Percentiles rank a stretch among this genome's conserved stretches.
Evolutionary conservation across 1,140 invertebrate genomes (phyloP).

Genomic region (Orius insidiosus): DNA sequence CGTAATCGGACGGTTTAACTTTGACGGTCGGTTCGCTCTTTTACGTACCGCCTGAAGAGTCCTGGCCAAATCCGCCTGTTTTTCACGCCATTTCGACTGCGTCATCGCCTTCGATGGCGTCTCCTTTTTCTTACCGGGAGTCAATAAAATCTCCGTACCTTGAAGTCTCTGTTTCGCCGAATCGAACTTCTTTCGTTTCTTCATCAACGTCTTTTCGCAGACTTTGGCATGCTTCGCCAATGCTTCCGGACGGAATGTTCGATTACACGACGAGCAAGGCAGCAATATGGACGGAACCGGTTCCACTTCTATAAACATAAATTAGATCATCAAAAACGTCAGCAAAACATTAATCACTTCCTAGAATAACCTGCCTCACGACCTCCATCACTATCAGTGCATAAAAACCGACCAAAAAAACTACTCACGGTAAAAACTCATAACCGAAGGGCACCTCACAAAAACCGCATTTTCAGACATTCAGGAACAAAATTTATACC

Average conservation of each 20-base stretch:
- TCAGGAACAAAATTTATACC: too few species aligned
- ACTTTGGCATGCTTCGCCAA: conserved; percentile 57
- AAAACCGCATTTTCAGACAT: too few species aligned
- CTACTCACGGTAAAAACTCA: too few species aligned
- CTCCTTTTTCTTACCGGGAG: conserved; percentile 13
- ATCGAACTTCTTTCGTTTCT: conserved; percentile 69
- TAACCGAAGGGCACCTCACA: too few species aligned
- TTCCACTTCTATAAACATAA: conserved; percentile 16
- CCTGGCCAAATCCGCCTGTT: conserved; percentile 18
- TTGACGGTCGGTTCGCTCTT: conserved; percentile 5
- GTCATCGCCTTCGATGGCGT: conserved; percentile 1
- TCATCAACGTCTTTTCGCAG: conserved; percentile 51
- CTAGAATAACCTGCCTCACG: too few species aligned
- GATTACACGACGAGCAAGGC: conserved; percentile 45
- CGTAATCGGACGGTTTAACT: conserved; percentile 20
- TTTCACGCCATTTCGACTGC: conserved; percentile 19
- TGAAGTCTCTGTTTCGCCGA: conserved; percentile 65
- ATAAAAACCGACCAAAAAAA: too few species aligned
- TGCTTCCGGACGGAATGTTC: conserved; percentile 48
- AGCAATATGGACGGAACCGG: conserved; percentile 23
- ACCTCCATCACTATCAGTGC: too few species aligned
- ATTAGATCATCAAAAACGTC: not conserved
- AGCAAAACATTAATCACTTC: too few species aligned
- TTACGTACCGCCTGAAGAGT: conserved; percentile 16
- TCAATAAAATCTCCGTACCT: conserved; percentile 38